Conservation (phyloP, 1,140 invertebrate species). For the Platyscapa corneri region DNA sequence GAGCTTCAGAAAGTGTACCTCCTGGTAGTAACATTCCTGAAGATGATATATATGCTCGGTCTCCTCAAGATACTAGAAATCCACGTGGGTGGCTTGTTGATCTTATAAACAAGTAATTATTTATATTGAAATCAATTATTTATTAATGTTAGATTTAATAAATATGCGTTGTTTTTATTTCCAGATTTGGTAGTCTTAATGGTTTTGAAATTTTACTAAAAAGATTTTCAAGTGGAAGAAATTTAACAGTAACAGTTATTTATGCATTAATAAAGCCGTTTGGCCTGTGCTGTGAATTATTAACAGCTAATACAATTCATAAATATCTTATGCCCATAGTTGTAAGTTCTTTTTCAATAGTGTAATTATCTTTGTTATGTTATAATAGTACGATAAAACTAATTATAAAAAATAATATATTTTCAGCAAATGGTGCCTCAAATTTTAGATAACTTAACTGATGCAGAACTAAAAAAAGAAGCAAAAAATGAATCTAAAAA, state of each 20-base stretch:
- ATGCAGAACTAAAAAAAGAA: slow-evolving; percentile 97
- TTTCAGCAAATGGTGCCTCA: slow-evolving; percentile 91
- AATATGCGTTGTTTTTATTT: slow-evolving; percentile 19
- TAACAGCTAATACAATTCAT: slow-evolving; percentile 91
- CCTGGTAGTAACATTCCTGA: slow-evolving; percentile 78
- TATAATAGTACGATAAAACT: slow-evolving; percentile 38
- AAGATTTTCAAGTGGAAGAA: slow-evolving; percentile 85
- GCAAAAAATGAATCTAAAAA: slow-evolving; percentile 96
- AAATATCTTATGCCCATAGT: slow-evolving; percentile 96
- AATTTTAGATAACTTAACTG: slow-evolving; percentile 94
- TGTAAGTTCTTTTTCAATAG: slow-evolving; percentile 76
- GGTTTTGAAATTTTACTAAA: slow-evolving; percentile 93
- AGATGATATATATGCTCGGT: slow-evolving; percentile 87
- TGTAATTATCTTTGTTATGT: neutral
- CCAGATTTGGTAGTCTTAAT: slow-evolving; percentile 86
- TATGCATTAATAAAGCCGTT: slow-evolving; percentile 92
- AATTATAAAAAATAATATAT: slow-evolving; percentile 17
- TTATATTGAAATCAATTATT: slow-evolving; percentile 33
- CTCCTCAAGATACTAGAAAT: slow-evolving; percentile 83
- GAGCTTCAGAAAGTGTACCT: slow-evolving; percentile 86
- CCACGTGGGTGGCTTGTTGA: slow-evolving; percentile 96
- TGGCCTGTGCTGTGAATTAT: slow-evolving; percentile 92
- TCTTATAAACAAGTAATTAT: slow-evolving; percentile 87
- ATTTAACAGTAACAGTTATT: slow-evolving; percentile 86
- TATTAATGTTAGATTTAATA: neutral